These are phyloP conservation scores for Aleiodes alternator DNA, from an alignment of 2,888 invertebrate genomes.

Conservation along the genomic window DNA sequence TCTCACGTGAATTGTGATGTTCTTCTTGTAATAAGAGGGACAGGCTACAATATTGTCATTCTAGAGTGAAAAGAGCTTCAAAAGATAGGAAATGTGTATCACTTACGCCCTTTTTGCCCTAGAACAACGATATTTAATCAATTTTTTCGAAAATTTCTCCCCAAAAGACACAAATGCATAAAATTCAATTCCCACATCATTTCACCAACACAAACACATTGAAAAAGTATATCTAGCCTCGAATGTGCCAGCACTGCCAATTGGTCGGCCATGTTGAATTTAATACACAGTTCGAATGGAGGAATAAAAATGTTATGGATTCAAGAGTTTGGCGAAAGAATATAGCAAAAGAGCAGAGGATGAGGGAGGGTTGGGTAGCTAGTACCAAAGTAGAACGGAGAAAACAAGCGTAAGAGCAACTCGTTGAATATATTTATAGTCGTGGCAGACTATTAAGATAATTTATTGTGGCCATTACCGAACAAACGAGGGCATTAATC, in stretches of 20 bases:
- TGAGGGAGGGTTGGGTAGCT: conserved; percentile 12
- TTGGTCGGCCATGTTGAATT: too few relatives aligned
- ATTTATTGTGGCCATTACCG: conserved; percentile 74
- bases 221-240: not conserved
- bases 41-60: too few relatives aligned
- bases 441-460: conserved; percentile 72
- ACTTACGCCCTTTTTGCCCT: too few relatives aligned
- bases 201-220: not conserved
- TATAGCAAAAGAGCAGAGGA: conserved; percentile 35
- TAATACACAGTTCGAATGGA: not conserved
- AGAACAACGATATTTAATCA: too few relatives aligned
- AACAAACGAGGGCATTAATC: conserved; percentile 75
- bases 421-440: conserved; percentile 73
- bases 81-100: too few relatives aligned
- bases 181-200: too few relatives aligned
- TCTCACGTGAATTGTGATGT: too few relatives aligned
- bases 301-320: conserved; percentile 1
- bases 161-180: too few relatives aligned
- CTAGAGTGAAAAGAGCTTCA: too few relatives aligned
- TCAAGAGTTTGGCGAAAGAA: conserved; percentile 24
- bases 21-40: too few relatives aligned
- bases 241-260: not conserved
- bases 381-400: conserved; percentile 39
- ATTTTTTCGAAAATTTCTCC: too few relatives aligned
- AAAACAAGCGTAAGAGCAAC: conserved; percentile 51